Percentiles rank a stretch among this genome's conserved stretches.
Evolutionary conservation across 2,113 vertebrate species (phyloP).

Genomic region (western clawed frog (Xenopus tropicalis)): UCB_Xtro_10.0 CM004447.2:128691001-128691500

Average conservation of each 20-base stretch:
- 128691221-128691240: constrained; percentile 87
- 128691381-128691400: constrained; percentile 71
- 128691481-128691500: constrained; percentile 60
- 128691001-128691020: constrained; percentile 79
- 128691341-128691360: constrained; percentile 60
- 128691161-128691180: constrained; percentile 77
- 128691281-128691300: constrained; percentile 94
- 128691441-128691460: constrained; percentile 68
- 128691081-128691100: constrained; percentile 74
- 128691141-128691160: constrained; percentile 71
- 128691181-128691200: constrained; percentile 65
- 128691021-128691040: constrained; percentile 74
- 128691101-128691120: constrained; percentile 85
- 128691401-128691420: constrained; percentile 73
- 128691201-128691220: constrained; percentile 88
- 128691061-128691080: constrained; percentile 84
- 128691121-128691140: constrained; percentile 92
- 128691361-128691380: constrained; percentile 63
- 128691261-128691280: constrained; percentile 91
- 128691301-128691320: constrained; percentile 95
- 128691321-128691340: constrained; percentile 74
- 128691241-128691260: constrained; percentile 83
- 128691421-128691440: constrained; percentile 69
- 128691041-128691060: constrained; percentile 83
- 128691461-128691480: constrained; percentile 41